Base-by-base conservation (phyloP, 2,888 invertebrate genomes). In the Megaustenia siamemsis region DNA sequence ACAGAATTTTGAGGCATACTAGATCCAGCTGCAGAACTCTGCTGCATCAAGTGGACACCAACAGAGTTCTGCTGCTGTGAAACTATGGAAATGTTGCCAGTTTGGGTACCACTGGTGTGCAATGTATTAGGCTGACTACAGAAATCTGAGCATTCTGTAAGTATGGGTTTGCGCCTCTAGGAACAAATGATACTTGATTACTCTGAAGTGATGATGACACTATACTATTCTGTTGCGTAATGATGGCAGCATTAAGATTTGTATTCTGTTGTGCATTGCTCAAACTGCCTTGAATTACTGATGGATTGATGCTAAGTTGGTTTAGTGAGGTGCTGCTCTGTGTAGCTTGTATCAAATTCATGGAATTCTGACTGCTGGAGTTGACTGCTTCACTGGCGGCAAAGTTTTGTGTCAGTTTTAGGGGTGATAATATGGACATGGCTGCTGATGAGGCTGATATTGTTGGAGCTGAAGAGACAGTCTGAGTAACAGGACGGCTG, bases 361-460 rank as follows among this genome's bases (percentile, higher is more conserved):
- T 77, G 77, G 77, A 80, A 80, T 80, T 80, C 79, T 80, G 79
- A 77, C 15, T 24, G 43, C 40, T 78, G 15, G 79, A 49, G 15
- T 49, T 66, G 28, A 68, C 18, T 18, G 21, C 5, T 21, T 66
- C 66, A 68, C 68, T 77, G 38, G 40, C 63, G 45, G 18, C 32
- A 10, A 35, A 35, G 5, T 63, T 53, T 21, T 43, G 49, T 24
- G 79, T 21, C 32, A 43, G 12, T 32, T 63, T 45, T 15, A 66
- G 5, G 15, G 68, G 43, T 10, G 68, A 49, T 38, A 78, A 53
- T 18, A 49, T 35, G 18, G 79, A 45, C 78, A 66, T 28, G 53
- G 79, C 18, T 35, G 68, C 45, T n/a, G 79, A 53, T 28, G 66
- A 21, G 45, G 79, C 24, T 60, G 40, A 53, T n/a, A 76, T 56